Conservation (phyloP, 53 echinoderm and acorn worm species). For the Echinarachnius parma region DNA sequence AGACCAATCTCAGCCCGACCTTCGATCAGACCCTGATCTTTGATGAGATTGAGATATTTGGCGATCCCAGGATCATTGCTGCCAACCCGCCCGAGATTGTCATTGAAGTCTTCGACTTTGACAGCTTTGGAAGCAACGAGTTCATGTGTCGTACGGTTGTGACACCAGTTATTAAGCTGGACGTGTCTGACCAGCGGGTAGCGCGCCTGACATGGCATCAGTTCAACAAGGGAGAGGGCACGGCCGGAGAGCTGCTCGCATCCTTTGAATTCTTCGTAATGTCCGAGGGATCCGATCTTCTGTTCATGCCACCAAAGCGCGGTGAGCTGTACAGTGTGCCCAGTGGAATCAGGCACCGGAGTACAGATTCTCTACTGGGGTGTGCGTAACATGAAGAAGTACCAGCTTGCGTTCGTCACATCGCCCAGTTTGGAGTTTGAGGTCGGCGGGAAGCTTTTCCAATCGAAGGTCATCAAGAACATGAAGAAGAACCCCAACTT, state of each 20-base stretch:
- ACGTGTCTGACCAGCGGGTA: slow-evolving; percentile 83
- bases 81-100: slow-evolving; percentile 91
- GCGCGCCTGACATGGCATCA: slow-evolving; percentile 87
- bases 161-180: slow-evolving; percentile 85
- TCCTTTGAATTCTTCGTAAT: slow-evolving; percentile 97
- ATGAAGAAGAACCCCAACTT: slow-evolving; percentile 99
- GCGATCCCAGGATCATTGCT: slow-evolving; percentile 72
- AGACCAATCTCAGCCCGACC: slow-evolving; percentile 87
- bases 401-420: slow-evolving; percentile 90
- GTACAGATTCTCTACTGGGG: slow-evolving; percentile 93
- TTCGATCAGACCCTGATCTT: slow-evolving; percentile 99
- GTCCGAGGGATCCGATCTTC: slow-evolving; percentile 83
- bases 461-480: slow-evolving; percentile 97
- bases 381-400: slow-evolving; percentile 99
- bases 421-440: slow-evolving; percentile 99
- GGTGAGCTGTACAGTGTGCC: slow-evolving; percentile 87
- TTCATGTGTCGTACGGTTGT: slow-evolving; percentile 89
- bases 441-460: slow-evolving; percentile 93
- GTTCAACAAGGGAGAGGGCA: slow-evolving; percentile 63
- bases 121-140: slow-evolving; percentile 94
- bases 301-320: slow-evolving; percentile 94
- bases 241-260: slow-evolving; percentile 85
- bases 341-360: slow-evolving; percentile 84
- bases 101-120: slow-evolving; percentile 87
- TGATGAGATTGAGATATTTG: slow-evolving; percentile 89